Percentiles rank a stretch among this genome's conserved stretches.
Conservation (phyloP, 2,888 invertebrate genomes). For the Subacronicta megacephala region DNA sequence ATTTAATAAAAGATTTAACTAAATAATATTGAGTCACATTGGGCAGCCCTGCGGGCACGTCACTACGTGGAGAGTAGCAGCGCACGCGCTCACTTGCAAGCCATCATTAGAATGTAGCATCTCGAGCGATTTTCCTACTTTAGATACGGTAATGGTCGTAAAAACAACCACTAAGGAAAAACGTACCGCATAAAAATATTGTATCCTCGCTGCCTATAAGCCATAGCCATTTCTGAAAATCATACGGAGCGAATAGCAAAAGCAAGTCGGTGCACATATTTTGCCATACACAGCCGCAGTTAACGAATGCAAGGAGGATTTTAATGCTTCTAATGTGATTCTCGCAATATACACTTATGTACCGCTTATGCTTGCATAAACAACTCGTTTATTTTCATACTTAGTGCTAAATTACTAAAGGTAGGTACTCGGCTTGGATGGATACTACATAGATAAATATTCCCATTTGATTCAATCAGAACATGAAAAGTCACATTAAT, state of each 20-base stretch:
- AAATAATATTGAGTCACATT: not conserved
- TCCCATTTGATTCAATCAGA: not conserved
- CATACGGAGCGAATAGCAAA: conserved; percentile 85
- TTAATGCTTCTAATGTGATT: conserved; percentile 86
- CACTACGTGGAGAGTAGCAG: conserved; percentile 72
- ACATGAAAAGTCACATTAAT: not conserved
- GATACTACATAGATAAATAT: not conserved
- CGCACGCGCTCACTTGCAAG: conserved; percentile 85
- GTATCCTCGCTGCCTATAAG: conserved; percentile 85
- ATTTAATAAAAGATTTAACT: too few species aligned
- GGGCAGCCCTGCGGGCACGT: conserved; percentile 68
- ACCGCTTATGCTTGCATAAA: conserved; percentile 70
- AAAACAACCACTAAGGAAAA: conserved; percentile 85
- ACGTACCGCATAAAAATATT: conserved; percentile 88
- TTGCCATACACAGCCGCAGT: conserved; percentile 82
- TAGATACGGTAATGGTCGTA: conserved; percentile 86
- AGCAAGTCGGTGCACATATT: conserved; percentile 84
- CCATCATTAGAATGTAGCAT: conserved; percentile 88
- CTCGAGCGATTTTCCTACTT: conserved; percentile 88
- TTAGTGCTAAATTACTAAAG: conserved; percentile 15
- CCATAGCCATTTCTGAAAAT: conserved; percentile 88
- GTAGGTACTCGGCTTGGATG: not conserved
- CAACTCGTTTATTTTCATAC: conserved; percentile 56
- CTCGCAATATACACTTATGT: conserved; percentile 82
- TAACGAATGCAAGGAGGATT: conserved; percentile 88